Evolutionary conservation across 2,888 invertebrate genomes (phyloP), one percentile per base, ranked within the genome.

Genomic region (Boloria selene): DNA sequence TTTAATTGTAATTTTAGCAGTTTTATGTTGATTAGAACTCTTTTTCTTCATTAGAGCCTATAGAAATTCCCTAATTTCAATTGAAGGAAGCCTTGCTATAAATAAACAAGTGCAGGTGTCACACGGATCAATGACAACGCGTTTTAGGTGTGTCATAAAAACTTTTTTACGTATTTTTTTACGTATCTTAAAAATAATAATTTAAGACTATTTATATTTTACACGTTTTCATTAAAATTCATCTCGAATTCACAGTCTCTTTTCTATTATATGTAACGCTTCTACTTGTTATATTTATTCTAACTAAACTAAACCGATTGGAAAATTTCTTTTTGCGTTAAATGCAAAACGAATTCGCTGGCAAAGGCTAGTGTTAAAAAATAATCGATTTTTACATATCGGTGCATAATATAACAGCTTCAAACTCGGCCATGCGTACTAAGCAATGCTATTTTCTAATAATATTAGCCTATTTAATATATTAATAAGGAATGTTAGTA

Each of bases 381-480:
- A 45, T 22, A 45, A 45, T 65, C 56, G 49, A 45, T 65, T 51
- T 52, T 55, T 45, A 56, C 61, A 65, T 56, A 58, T 51, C 13
- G 50, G 26, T 18, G 45, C 51, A 18, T 61, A n/a, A n/a, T n/a
- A 56, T 56, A 31, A 42, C 65, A 56, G 31, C 55, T 55, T 61
- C 38, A 16, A 31, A 55, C 42, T 42, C 65, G 61, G 31, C 54
- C 61, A 51, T 44, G 65, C 61, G 65, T 65, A 54, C 53, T 64
- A 53, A 53, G 49, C 65, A 61, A 61, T 61, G 65, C 56, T 16
- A 44, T 61, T 65, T 65, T 61, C 65, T 65, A 65, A 65, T 61
- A 55, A 61, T 56, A 65, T 61, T 61, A 65, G 13, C 51, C 26
- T 63, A 55, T 63, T 56, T 56, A 42, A 56, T 44, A 55, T n/a